Percentiles rank a stretch among this genome's conserved stretches.
Conservation (phyloP, 2,888 invertebrate species). For the Pammene aurita region DNA sequence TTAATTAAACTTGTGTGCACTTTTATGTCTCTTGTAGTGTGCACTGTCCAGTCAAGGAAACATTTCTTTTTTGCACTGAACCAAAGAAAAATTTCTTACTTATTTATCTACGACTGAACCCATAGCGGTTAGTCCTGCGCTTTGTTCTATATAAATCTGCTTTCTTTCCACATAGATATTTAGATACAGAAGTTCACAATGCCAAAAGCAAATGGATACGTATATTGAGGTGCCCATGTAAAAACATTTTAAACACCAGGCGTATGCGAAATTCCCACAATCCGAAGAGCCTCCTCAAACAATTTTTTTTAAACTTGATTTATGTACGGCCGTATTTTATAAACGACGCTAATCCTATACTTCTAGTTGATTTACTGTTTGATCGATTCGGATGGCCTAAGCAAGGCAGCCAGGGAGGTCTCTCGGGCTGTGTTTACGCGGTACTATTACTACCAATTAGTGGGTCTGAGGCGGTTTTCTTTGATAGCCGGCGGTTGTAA, state of each 20-base stretch:
- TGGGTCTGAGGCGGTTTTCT: constrained; percentile 65
- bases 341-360: constrained; percentile 36
- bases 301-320: constrained; percentile 32
- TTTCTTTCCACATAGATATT: too few species aligned
- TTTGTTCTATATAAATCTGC: too few species aligned
- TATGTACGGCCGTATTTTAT: constrained; percentile 32
- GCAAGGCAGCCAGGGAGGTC: constrained; percentile 42
- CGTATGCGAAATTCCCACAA: constrained; percentile 36
- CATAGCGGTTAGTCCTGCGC: too few species aligned
- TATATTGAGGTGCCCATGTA: too few species aligned
- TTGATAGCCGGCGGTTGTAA: constrained; percentile 74
- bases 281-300: constrained; percentile 25
- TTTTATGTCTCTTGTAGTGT: too few species aligned
- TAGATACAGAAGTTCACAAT: too few species aligned
- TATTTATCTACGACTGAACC: too few species aligned
- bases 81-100: too few species aligned
- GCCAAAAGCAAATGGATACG: neutral
- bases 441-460: constrained; percentile 78
- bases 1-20: too few species aligned
- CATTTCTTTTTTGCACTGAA: too few species aligned
- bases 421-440: constrained; percentile 52
- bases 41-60: too few species aligned
- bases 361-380: constrained; percentile 40
- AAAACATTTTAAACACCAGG: neutral
- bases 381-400: constrained; percentile 26